Base-by-base conservation (phyloP, 2,888 invertebrate genomes). In the Melinaea marsaeus region DNA sequence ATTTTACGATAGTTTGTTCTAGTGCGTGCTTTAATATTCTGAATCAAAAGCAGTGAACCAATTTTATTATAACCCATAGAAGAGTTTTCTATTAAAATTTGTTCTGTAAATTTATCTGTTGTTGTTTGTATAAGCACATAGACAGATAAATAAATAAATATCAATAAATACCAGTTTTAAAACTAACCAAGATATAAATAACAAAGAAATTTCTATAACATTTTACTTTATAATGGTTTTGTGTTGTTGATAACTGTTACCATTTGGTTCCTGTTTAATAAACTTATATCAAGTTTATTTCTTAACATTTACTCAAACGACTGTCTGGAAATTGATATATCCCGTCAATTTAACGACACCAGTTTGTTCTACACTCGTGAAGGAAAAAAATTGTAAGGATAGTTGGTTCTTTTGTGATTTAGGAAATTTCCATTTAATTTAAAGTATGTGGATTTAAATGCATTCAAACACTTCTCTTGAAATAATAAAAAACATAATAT, bases 281-380 rank as follows among this genome's bases (percentile, higher is more conserved):
- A 9, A 42, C 7, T 42, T 42, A 42, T 42, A 42, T 42, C 9
- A 32, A 7, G 32, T 51, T 32, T 32, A 51, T 22, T 9, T 3
- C 42, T 11, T 42, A 11, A 42, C 6, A 42, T 4, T 51, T 51
- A 32, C 32, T 51, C 32, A 7, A 32, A 51, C 9, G 32, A 11
- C 80, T 83, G 81, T 78, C 63, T 72, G 71, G 78, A 83, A 85
- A 85, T 84, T 85, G 84, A 83, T 82, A 83, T 80, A 77, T 75
- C 81, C 78, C 74, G 76, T 75, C 79, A 73, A 76, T 83, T 79
- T 74, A 69, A 70, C 71, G 67, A 71, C 69, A 67, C 70, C 69
- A 72, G 72, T 75, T 75, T 78, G 76, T 76, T 73, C 70, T 71
- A 69, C 71, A 70, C 69, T 75, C 68, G 71, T 71, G 58, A 57